These are phyloP conservation scores for Mareca strepera DNA, from an alignment of 2,797 vertebrate genomes.

Conservation along the genomic window DNA sequence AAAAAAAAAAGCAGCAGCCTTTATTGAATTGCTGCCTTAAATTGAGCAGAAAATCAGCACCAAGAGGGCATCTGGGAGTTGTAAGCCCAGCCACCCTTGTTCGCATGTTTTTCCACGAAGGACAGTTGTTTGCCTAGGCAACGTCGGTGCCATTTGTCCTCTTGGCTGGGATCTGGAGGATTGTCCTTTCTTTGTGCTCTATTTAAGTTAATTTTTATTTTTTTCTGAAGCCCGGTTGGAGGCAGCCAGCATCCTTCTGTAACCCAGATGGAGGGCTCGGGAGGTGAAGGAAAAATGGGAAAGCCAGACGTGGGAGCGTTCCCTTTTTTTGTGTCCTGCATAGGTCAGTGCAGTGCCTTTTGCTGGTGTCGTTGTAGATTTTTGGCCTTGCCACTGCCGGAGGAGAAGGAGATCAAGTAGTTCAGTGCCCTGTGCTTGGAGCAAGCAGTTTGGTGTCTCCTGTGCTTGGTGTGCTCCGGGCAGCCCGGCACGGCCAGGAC, in stretches of 20 bases:
- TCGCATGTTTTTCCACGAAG: not conserved
- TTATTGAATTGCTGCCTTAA: conserved; percentile 47
- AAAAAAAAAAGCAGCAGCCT: not conserved
- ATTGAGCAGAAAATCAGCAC: conserved; percentile 66
- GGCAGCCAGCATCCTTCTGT: not conserved
- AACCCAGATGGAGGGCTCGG: not conserved
- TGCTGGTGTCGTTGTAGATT: not conserved
- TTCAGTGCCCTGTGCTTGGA: not conserved
- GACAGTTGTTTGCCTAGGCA: not conserved
- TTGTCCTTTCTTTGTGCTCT: not conserved
- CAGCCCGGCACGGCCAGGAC: not conserved
- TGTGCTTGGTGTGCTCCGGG: not conserved
- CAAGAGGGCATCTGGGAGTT: conserved; percentile 27
- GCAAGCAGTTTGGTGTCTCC: not conserved
- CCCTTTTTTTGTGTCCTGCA: not conserved
- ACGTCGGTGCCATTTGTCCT: not conserved
- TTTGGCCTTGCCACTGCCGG: not conserved
- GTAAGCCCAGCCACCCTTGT: not conserved
- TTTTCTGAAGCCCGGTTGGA: not conserved
- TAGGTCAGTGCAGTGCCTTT: not conserved
- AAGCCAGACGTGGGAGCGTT: fast-evolving
- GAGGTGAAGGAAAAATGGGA: not conserved
- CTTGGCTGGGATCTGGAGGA: not conserved
- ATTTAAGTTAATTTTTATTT: not conserved
- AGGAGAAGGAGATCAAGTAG: not conserved